Base-by-base conservation (phyloP, 2,113 vertebrate species). In the Aramus guarauna region DNA sequence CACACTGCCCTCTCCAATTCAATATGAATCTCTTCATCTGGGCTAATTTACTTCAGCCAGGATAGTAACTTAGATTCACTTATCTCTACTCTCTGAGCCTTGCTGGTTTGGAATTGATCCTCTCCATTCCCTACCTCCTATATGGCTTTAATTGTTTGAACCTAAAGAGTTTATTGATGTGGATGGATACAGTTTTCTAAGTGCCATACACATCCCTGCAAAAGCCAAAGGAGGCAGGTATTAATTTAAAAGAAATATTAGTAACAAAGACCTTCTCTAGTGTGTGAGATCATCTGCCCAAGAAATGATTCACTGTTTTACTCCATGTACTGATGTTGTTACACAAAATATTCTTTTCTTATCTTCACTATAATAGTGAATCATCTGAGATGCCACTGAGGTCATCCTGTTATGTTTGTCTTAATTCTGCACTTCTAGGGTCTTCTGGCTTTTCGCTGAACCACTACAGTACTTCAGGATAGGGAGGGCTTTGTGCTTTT, bases 181-280 rank as follows among this genome's bases (percentile, higher is more conserved):
- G 56, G 36, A 78, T 48, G 48, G 56, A 45, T 67, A 83, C 26
- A 90, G 9, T 8, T 88, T 95, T 95, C 73, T 43, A 60, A 91
- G 47, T 47, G 23, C 30, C 3, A 1, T 48, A 79, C 53, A 81
- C 34, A 34, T 52, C 23, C 56, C 55, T 77, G n/a, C 50, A 94
- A 90, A 96, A 91, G 45, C 27, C 62, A 64, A 85, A 93, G 60
- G 75, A 92, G 91, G 7, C 11, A 41, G 30, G 7, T 68, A 96
- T 67, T 80, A 67, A 73, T 86, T 87, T 88, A 64, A 81, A 97
- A 82, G 41, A 87, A 78, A 93, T 88, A 84, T 14, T 43, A 77
- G 29, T 36, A 73, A 63, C 26, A 64, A 93, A 91, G 48, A 24
- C 48, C 30, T 13, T 86, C 32, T 74, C 34, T 81, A 22, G 24